Evolutionary conservation across 2,113 vertebrate species (phyloP), one percentile per base, ranked within the genome.

Genomic region (Aviceda subcristata): DNA sequence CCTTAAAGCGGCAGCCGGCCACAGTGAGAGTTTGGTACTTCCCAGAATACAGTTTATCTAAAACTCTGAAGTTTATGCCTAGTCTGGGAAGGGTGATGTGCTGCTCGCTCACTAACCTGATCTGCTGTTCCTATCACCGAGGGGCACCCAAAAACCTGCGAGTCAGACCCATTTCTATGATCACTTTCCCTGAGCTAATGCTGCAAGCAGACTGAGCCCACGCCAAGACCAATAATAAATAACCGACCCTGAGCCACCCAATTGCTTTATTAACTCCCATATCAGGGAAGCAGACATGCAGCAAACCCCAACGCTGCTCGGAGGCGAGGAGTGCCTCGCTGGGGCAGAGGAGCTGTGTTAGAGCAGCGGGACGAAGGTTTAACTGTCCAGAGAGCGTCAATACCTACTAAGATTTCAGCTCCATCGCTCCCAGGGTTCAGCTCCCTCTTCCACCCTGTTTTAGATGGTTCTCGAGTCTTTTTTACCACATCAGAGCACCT

Each of bases 231-330:
- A 21, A 8, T 19, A 83, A 80, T n/a, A 64, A 76, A 84, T 30
- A 84, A 26, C 9, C 48, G 16, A 24, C 80, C 48, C 4, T 8
- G 20, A 66, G 63, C 41, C 83, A 32, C 13, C 18, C 34, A 16
- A 29, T 34, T 20, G 51, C 67, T 67, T 60, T n/a, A 39, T 63
- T 56, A 67, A 59, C 30, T 57, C 43, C 5, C 3, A 1, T 6
- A 29, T 64, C 59, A 23, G 53, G 67, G 67, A 78, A 63, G 51
- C 53, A 45, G 4, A 26, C 1, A 9, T 1, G 2, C 53, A 27
- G 63, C 72, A 67, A 59, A 11, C 36, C n/a, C 57, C 4, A 4
- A 2, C 5, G 38, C 59, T 41, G 46, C 51, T 38, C 1, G 0
- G 29, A 32, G 41, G 32, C 0, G 9, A 55, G 22, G 15, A 24